Base-by-base conservation (phyloP, 2,888 invertebrate species). In the Hoplodrina ambigua region DNA sequence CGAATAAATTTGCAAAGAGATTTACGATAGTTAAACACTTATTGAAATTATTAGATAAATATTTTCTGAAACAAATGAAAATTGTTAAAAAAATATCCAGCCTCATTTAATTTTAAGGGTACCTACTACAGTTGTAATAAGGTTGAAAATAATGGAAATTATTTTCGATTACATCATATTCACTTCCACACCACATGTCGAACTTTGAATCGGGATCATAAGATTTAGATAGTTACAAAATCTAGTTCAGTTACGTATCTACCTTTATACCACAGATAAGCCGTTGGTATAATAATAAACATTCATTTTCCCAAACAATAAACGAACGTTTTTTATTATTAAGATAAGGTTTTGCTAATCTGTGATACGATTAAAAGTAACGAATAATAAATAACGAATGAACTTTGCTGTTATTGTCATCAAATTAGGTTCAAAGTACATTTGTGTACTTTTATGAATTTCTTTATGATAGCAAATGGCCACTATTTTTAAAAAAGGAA, bases 131-230 rank as follows among this genome's bases (percentile, higher is more conserved):
- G 4, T 44, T 15, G 4, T 15, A 44, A 44, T 44, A 44, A 17
- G 17, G 17, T 46, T 46, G 46, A 17, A 46, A 46, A 46, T 46
- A 17, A 1, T 5, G 46, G 1, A 15, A 17, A 46, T 46, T 10
- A 17, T 46, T 46, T 46, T 17, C 6, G 15, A 6, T 17, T 46
- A 46, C 46, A 46, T 46, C 46, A 46, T 46, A 17, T 46, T 46
- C 5, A 17, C 15, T 1, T 41, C 7, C 11, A 41, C 41, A 11
- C 6, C 0, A 17, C 37, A 0, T 41, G n/a, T 25, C 8, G 49
- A 19, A 73, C 57, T 60, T 56, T 52, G 59, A 37, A 56, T 8
- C 56, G 13, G 13, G 54, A 50, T 59, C 20, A 55, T 25, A 8
- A 25, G 49, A 50, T 59, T 67, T 50, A 57, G 46, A 53, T 57